Conservation (phyloP, 2,888 invertebrate genomes). For the Eupsilia transversa region DNA sequence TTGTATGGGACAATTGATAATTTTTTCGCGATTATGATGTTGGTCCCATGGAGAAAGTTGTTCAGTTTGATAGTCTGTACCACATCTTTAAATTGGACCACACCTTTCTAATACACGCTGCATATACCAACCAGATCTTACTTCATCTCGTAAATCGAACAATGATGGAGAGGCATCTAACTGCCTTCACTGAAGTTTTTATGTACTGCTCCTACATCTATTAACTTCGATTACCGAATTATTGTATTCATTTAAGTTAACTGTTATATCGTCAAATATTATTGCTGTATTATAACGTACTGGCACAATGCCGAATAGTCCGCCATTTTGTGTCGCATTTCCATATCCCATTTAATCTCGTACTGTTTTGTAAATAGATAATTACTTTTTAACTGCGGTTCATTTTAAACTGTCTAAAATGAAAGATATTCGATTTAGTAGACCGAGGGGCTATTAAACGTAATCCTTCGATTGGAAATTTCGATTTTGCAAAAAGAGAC, state of each 20-base stretch:
- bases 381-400: conserved; percentile 35
- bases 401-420: conserved; percentile 19
- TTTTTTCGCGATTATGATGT: too few relatives aligned
- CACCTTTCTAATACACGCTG: too few relatives aligned
- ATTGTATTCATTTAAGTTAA: conserved; percentile 40
- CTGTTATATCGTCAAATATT: conserved; percentile 38
- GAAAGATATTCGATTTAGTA: background rate
- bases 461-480: conserved; percentile 42
- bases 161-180: too few relatives aligned
- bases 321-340: conserved; percentile 44
- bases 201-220: background rate
- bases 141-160: background rate
- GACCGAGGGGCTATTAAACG: background rate
- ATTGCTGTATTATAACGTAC: conserved; percentile 38
- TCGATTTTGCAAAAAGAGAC: conserved; percentile 19
- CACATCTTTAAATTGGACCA: too few relatives aligned
- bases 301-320: conserved; percentile 56
- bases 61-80: too few relatives aligned
- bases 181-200: background rate
- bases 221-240: conserved; percentile 17
- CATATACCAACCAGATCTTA: background rate
- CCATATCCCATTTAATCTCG: conserved; percentile 33
- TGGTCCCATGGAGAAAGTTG: too few relatives aligned
- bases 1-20: too few relatives aligned
- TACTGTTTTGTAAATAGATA: conserved; percentile 39